phyloP scores from a whole-genome alignment of 1,140 invertebrate species.

The Ceratina australensis region DNA sequence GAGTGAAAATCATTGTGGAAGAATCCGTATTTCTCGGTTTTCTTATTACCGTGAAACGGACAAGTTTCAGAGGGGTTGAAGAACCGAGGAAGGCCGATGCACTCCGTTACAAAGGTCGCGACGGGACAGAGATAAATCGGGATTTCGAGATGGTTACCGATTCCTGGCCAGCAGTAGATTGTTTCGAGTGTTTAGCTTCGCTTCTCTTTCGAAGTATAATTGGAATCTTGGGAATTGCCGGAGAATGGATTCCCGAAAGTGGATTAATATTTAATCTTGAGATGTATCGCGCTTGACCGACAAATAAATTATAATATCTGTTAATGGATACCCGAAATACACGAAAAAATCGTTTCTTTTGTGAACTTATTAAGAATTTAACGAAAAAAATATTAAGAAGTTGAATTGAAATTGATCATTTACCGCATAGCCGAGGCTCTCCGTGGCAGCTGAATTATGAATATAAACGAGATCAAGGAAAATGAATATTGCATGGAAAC shows the following conservation, averaged over 20 bases:
- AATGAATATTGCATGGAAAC: slow-evolving; percentile 25
- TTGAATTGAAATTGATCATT: background rate
- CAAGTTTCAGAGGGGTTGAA: background rate
- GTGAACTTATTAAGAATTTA: background rate
- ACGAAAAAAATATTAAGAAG: background rate
- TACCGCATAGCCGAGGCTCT: background rate
- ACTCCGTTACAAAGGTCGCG: slow-evolving; percentile 20
- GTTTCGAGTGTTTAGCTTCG: slow-evolving; percentile 11
- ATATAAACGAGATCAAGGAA: background rate
- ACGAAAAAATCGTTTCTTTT: background rate
- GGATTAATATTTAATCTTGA: slow-evolving; percentile 25
- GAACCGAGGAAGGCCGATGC: slow-evolving; percentile 21
- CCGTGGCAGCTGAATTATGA: background rate
- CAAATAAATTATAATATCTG: background rate
- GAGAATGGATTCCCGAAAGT: background rate
- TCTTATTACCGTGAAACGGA: too few species aligned
- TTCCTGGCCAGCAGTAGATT: slow-evolving; percentile 4
- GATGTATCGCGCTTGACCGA: background rate
- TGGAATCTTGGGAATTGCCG: slow-evolving; percentile 23
- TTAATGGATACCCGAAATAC: background rate
- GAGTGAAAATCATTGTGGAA: background rate
- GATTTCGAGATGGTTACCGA: slow-evolving; percentile 43
- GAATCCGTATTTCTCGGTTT: background rate
- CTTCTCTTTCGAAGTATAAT: slow-evolving; percentile 10
- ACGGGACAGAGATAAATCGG: slow-evolving; percentile 35